Percentiles rank a stretch among this genome's conserved stretches.
Evolutionary conservation across 37 sponge, comb jelly and placozoan genomes (phyloP).

Genomic region (Petrosia ficiformis): DNA sequence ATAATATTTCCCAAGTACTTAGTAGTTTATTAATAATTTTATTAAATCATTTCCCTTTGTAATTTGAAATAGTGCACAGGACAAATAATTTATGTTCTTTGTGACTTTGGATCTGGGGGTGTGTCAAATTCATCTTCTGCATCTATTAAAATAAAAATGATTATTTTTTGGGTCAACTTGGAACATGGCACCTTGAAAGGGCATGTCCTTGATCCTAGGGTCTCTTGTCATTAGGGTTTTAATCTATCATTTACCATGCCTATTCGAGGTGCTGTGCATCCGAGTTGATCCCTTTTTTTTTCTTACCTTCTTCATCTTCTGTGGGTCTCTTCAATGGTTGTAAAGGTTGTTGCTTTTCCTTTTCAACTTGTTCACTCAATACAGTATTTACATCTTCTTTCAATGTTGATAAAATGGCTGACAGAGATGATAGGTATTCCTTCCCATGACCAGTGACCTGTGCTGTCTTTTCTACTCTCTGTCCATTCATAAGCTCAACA

Average conservation of each 20-base stretch:
- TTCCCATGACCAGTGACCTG: constrained; percentile 3
- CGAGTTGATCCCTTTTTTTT: too few species aligned
- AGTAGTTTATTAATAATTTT: neutral
- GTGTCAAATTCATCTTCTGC: constrained; percentile 30
- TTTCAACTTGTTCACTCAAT: constrained; percentile 53
- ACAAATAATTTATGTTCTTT: too few species aligned
- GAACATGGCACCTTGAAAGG: too few species aligned
- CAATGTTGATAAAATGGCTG: constrained; percentile 10
- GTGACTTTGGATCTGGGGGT: too few species aligned
- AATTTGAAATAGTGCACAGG: too few species aligned
- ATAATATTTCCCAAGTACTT: neutral
- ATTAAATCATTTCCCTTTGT: too few species aligned
- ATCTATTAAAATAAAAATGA: neutral
- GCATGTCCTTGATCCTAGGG: too few species aligned
- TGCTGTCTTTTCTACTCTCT: neutral
- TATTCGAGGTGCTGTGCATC: too few species aligned
- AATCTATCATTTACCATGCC: too few species aligned
- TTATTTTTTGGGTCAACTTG: too few species aligned
- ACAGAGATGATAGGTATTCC: constrained; percentile 24
- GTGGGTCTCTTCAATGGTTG: neutral
- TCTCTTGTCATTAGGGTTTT: too few species aligned
- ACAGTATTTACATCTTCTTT: constrained; percentile 40
- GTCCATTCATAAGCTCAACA: constrained; percentile 6
- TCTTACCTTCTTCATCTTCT: neutral
- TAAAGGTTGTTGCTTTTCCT: constrained; percentile 25